Conservation (phyloP, 2,113 vertebrate species). For the Clarias magur region DNA sequence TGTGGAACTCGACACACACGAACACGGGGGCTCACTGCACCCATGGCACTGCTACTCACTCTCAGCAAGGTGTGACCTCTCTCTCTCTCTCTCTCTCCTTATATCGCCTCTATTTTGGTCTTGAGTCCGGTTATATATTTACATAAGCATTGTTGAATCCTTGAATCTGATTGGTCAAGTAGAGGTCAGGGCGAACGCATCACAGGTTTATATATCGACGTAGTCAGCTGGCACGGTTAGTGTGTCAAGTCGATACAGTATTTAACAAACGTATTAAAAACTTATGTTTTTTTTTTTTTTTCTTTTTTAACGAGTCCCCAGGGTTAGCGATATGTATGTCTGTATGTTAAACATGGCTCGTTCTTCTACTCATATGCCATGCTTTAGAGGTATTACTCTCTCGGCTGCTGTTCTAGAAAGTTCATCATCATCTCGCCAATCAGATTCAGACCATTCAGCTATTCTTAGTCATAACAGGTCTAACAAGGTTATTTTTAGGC, state of each 20-base stretch:
- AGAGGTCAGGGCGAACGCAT: neutral
- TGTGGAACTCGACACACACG: conserved; percentile 94
- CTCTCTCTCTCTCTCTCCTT: neutral
- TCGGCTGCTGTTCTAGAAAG: neutral
- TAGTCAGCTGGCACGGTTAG: neutral
- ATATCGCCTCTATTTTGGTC: no score
- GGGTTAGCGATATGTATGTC: neutral
- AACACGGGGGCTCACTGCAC: conserved; percentile 82
- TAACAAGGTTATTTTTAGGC: conserved; percentile 8
- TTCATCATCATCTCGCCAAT: neutral
- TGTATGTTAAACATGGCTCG: neutral
- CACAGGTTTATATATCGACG: neutral
- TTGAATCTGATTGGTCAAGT: neutral
- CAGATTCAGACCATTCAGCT: neutral
- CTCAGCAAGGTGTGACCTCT: conserved; percentile 79
- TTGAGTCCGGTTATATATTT: neutral
- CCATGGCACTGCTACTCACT: conserved; percentile 77
- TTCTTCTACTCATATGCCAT: neutral
- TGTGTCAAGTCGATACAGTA: neutral
- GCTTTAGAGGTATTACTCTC: neutral
- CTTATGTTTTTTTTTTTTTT: no score
- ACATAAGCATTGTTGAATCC: neutral
- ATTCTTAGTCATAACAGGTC: neutral
- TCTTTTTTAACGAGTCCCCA: neutral
- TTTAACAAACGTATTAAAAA: neutral